A percentile compares a stretch with the other conserved stretches of the same genome.
These are phyloP conservation scores for Xenops minutus DNA, from an alignment of 2,797 vertebrate species.

Conservation along the genomic window DNA sequence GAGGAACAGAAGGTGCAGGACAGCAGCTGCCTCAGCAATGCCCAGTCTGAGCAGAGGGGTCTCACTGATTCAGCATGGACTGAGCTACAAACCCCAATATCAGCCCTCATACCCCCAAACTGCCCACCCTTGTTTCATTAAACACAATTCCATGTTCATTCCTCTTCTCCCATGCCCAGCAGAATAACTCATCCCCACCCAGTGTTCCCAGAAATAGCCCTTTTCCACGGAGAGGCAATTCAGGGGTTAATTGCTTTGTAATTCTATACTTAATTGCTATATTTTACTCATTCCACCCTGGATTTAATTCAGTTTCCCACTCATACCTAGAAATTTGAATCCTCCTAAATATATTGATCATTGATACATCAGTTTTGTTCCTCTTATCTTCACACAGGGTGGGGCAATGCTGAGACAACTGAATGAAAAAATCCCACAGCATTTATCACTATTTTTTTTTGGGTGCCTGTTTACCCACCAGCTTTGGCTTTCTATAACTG, in stretches of 20 bases:
- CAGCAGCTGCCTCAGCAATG: neutral
- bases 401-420: neutral
- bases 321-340: neutral
- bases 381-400: neutral
- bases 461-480: fast-evolving
- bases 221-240: neutral
- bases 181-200: neutral
- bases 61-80: neutral
- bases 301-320: neutral
- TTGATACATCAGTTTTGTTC: neutral
- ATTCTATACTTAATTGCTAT: neutral
- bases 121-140: neutral
- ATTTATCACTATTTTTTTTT: fast-evolving
- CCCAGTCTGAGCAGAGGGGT: neutral
- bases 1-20: neutral
- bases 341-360: neutral
- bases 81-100: neutral
- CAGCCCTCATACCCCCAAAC: neutral
- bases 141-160: neutral
- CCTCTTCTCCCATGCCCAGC: neutral
- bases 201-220: neutral
- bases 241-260: neutral
- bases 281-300: neutral
- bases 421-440: neutral
- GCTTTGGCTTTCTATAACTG: fast-evolving